Evolutionary conservation across 1,140 invertebrate species (phyloP).

Genomic region (Drosophila sucinea): DNA sequence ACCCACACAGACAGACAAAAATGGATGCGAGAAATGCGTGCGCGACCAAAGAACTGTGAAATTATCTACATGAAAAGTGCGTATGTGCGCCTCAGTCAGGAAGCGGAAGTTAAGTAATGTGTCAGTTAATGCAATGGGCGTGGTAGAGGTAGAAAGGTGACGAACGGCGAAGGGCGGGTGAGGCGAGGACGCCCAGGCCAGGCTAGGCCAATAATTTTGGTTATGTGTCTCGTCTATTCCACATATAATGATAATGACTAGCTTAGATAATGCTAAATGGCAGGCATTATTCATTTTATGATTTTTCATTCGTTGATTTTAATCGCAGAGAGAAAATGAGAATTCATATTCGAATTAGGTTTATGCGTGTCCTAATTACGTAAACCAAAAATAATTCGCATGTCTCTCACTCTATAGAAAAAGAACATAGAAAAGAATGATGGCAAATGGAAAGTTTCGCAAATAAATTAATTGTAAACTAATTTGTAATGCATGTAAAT

Average conservation of each 20-base stretch:
- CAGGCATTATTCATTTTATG: conserved; percentile 29
- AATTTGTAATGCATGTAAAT: no score
- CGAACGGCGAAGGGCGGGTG: conserved; percentile 30
- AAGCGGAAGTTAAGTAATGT: conserved; percentile 81
- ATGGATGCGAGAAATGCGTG: conserved; percentile 77
- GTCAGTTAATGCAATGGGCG: conserved; percentile 61
- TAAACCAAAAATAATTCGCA: no score
- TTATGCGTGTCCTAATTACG: background rate
- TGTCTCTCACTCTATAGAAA: no score
- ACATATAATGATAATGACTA: conserved; percentile 44
- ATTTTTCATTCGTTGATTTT: conserved; percentile 15
- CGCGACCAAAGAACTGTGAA: conserved; percentile 76
- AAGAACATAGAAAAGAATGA: no score
- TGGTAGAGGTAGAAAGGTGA: conserved; percentile 36
- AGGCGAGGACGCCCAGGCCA: background rate
- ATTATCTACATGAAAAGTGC: conserved; percentile 65
- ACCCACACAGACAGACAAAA: conserved; percentile 23
- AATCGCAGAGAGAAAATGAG: background rate
- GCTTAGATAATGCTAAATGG: conserved; percentile 47
- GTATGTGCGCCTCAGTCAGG: conserved; percentile 60
- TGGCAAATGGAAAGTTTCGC: no score
- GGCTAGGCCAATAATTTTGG: conserved; percentile 50
- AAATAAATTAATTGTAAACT: no score
- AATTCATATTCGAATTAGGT: background rate
- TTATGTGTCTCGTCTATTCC: conserved; percentile 24